phyloP scores from a whole-genome alignment of 23 tunicate species.

The Botrylloides violaceus region DNA sequence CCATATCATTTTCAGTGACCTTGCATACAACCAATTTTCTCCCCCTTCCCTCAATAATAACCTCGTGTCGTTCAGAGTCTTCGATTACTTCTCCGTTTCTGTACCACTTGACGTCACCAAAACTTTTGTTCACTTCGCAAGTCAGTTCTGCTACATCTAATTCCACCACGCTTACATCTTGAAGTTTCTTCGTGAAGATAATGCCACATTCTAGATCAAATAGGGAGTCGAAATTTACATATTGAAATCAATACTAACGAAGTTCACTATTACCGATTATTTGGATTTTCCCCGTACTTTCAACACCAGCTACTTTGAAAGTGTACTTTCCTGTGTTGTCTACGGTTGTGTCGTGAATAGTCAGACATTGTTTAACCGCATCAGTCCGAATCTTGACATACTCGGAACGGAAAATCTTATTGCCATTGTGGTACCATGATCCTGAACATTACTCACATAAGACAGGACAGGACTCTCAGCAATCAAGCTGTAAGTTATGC shows the following conservation, averaged over 20 bases:
- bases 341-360: conserved; percentile 45
- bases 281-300: conserved; percentile 34
- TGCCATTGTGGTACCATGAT: conserved; percentile 77
- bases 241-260: background rate
- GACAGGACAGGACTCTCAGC: too few relatives aligned
- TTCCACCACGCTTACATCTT: conserved; percentile 67
- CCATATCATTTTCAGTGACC: conserved; percentile 44
- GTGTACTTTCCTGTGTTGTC: conserved; percentile 61
- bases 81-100: conserved; percentile 45
- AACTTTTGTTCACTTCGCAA: conserved; percentile 64
- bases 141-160: conserved; percentile 69
- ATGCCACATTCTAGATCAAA: conserved; percentile 58
- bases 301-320: conserved; percentile 53
- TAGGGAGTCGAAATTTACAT: background rate
- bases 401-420: conserved; percentile 48
- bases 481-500: too few relatives aligned
- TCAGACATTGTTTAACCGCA: conserved; percentile 39
- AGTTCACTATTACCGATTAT: conserved; percentile 44
- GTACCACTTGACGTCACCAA: conserved; percentile 79
- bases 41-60: conserved; percentile 65
- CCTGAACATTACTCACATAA: too few relatives aligned
- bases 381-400: conserved; percentile 50
- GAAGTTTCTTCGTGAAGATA: conserved; percentile 65
- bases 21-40: conserved; percentile 63
- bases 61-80: conserved; percentile 38